Percentiles rank a stretch among this genome's conserved stretches.
Evolutionary conservation across 2,113 vertebrate species (phyloP).

Genomic region (Regulus satrapa): DNA sequence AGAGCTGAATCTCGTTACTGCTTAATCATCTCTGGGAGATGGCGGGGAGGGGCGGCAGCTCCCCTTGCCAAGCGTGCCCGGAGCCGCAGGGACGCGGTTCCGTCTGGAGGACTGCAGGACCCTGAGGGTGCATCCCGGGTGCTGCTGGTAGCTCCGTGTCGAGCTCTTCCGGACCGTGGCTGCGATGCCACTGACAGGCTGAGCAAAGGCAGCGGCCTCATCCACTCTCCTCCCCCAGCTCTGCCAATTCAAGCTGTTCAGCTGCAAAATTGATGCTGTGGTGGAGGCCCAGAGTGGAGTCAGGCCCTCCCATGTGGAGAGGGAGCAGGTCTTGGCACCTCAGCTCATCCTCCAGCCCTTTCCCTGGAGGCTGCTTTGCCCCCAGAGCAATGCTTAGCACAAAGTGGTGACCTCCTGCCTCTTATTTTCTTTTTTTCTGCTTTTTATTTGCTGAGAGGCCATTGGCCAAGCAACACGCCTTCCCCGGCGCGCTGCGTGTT

Average conservation of each 20-base stretch:
- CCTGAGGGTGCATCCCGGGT: accelerated
- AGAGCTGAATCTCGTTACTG: conserved; percentile 41
- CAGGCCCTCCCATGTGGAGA: not conserved
- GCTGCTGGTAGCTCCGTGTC: not conserved
- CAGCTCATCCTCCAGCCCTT: not conserved
- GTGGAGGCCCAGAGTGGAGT: not conserved
- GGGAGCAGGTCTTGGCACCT: not conserved
- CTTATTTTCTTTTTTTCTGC: not conserved
- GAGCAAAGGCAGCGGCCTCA: not conserved
- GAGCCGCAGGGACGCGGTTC: accelerated
- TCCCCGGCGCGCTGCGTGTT: accelerated
- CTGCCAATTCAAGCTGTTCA: not conserved
- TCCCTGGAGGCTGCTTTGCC: not conserved
- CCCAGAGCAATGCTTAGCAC: not conserved
- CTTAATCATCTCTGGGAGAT: not conserved
- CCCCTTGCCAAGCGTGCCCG: accelerated
- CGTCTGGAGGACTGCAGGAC: accelerated
- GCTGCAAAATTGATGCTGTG: not conserved
- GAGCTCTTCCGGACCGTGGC: not conserved
- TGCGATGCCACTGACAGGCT: accelerated
- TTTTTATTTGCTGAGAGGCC: not conserved
- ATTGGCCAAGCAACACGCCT: accelerated
- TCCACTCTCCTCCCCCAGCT: not conserved
- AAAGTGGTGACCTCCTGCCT: not conserved
- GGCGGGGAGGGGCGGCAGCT: not conserved